Percentiles rank a stretch among this genome's conserved stretches.
Conservation (phyloP, 2,797 vertebrate genomes). For the Eupleurogrammus muticus region DNA sequence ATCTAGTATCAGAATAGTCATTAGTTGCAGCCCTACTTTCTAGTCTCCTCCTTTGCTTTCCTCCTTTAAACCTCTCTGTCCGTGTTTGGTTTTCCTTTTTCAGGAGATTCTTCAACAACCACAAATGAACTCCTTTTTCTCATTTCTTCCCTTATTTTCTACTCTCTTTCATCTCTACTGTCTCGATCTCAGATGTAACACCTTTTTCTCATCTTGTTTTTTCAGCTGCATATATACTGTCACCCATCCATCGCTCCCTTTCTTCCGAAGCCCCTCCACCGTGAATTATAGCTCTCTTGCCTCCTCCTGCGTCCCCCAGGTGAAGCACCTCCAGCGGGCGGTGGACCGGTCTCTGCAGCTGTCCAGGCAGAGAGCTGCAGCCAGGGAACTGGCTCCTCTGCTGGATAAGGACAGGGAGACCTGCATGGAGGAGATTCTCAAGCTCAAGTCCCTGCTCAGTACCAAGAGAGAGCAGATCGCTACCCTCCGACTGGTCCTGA, state of each 20-base stretch:
- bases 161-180: neutral
- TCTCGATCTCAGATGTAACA: neutral
- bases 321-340: constrained; percentile 95
- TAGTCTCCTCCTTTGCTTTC: too few species aligned
- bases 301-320: constrained; percentile 75
- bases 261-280: constrained; percentile 87
- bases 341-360: constrained; percentile 94
- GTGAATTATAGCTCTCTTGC: constrained; percentile 84
- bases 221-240: neutral
- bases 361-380: constrained; percentile 92
- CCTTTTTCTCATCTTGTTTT: neutral
- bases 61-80: neutral
- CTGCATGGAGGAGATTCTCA: constrained; percentile 96
- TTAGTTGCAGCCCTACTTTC: too few species aligned
- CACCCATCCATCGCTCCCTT: neutral
- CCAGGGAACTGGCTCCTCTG: constrained; percentile 90
- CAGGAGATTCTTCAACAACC: too few species aligned
- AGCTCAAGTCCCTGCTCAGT: constrained; percentile 95
- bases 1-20: too few species aligned
- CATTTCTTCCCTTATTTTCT: neutral
- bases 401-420: constrained; percentile 95
- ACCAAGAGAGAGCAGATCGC: constrained; percentile 98
- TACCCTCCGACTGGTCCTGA: constrained; percentile 93
- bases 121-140: neutral
- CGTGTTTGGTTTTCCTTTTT: too few species aligned